Evolutionary conservation across 2,888 invertebrate species (phyloP), one percentile per base, ranked within the genome.

Genomic region (Belgica antarctica): DNA sequence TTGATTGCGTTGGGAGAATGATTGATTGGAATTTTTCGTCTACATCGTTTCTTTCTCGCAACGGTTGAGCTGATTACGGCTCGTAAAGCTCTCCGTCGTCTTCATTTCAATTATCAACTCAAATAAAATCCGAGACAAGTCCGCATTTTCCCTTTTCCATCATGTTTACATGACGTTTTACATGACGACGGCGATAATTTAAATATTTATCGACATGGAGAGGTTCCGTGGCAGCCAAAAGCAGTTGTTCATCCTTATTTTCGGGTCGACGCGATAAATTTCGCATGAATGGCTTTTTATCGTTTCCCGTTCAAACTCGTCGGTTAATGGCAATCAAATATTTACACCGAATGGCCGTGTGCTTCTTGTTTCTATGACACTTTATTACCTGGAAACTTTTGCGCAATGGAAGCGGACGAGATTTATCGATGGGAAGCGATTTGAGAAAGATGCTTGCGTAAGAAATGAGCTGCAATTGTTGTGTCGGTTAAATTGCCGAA

Each of bases 271-370:
- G 52, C 52, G 5, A 52, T 52, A 52, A 52, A 52, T 52, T 52
- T 52, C 19, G 17, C 17, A 52, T 52, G 17, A 22, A 8, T 19
- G 52, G 12, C 7, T 7, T 52, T 52, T 52, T 52, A 52, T 52
- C 8, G 52, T 52, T 52, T 52, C 52, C 52, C 22, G 52, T 52
- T 52, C 52, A 52, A 52, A 52, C 22, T 52, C 22, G 52, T 22
- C 8, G 52, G 17, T 52, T 22, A 52, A 52, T 5, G n/a, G 12
- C 15, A n/a, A 52, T 52, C 52, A 52, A 52, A 52, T 19, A 22
- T 52, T 52, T 52, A 52, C 52, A 27, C 17, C 27, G 19, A 59
- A 59, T 15, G 10, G 19, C 25, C 5, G 25, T 59, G 25, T 2
- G 52, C 52, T 52, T 52, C 52, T 22, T 22, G 52, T 15, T 24